Evolutionary conservation across 1,140 invertebrate genomes (phyloP).

Genomic region (Brachionus calyciflorus): DNA sequence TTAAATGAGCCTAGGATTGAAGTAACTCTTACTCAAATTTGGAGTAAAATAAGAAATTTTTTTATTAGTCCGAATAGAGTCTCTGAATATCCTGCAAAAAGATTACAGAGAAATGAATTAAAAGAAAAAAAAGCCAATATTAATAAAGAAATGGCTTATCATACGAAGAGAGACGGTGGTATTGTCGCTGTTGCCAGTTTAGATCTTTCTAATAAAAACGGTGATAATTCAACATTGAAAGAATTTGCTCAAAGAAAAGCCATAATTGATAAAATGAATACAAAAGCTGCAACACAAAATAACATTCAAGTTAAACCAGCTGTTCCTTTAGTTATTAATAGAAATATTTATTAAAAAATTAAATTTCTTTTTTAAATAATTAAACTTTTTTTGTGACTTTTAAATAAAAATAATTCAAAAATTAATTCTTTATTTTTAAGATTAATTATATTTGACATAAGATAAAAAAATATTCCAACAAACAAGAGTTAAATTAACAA

Average conservation of each 20-base stretch:
- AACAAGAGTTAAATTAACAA: conserved; percentile 47
- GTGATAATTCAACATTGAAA: conserved; percentile 6
- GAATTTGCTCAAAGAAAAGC: conserved; percentile 35
- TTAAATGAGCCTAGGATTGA: conserved; percentile 21
- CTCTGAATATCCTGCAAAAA: neutral
- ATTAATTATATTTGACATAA: conserved; percentile 49
- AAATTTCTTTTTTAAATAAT: no score
- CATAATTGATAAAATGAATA: neutral
- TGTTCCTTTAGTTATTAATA: no score
- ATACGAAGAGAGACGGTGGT: conserved; percentile 34
- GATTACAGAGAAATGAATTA: neutral
- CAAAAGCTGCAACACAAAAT: no score
- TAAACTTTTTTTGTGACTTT: no score
- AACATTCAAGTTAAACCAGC: no score
- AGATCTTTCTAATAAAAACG: conserved; percentile 27
- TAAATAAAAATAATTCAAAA: no score
- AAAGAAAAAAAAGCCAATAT: neutral
- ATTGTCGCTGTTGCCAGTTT: conserved; percentile 10
- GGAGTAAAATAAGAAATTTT: neutral
- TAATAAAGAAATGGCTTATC: conserved; percentile 22
- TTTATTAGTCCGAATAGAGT: conserved; percentile 11
- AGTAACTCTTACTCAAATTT: neutral
- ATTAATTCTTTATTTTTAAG: no score
- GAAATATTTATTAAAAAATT: no score
- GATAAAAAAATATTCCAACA: conserved; percentile 50